These are phyloP conservation scores for Nothoprocta pentlandii DNA, from an alignment of 2,113 vertebrate species.

Conservation along the genomic window DNA sequence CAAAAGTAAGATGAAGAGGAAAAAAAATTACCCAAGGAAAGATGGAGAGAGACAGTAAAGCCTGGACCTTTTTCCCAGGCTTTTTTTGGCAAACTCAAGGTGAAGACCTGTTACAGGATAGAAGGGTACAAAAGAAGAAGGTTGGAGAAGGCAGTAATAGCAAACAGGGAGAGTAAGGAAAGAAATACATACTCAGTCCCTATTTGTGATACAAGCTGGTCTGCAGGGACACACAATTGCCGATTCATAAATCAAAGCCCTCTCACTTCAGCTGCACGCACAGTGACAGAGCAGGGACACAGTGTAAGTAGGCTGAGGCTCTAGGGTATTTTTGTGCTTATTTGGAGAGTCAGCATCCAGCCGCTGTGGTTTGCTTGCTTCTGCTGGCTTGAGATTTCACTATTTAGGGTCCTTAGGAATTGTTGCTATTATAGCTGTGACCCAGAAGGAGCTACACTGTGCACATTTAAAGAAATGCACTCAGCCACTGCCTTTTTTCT, in stretches of 20 bases:
- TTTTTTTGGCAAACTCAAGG: neutral
- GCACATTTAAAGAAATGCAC: neutral
- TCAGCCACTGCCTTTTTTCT: neutral
- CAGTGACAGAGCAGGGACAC: constrained; percentile 21
- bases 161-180: neutral
- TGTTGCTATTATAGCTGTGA: neutral
- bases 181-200: neutral
- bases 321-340: constrained; percentile 23
- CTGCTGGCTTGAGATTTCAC: neutral
- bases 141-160: neutral
- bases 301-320: constrained; percentile 8
- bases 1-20: neutral
- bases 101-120: neutral
- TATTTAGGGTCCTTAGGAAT: neutral
- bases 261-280: constrained; percentile 7
- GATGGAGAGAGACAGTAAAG: neutral
- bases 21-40: neutral
- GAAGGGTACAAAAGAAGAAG: rapidly evolving
- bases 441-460: neutral
- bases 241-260: constrained; percentile 46
- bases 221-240: constrained; percentile 12
- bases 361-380: neutral
- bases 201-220: neutral
- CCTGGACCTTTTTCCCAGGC: neutral
- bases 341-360: constrained; percentile 15